Base-by-base conservation (phyloP, 1,140 invertebrate genomes). In the Homarus americanus region DNA sequence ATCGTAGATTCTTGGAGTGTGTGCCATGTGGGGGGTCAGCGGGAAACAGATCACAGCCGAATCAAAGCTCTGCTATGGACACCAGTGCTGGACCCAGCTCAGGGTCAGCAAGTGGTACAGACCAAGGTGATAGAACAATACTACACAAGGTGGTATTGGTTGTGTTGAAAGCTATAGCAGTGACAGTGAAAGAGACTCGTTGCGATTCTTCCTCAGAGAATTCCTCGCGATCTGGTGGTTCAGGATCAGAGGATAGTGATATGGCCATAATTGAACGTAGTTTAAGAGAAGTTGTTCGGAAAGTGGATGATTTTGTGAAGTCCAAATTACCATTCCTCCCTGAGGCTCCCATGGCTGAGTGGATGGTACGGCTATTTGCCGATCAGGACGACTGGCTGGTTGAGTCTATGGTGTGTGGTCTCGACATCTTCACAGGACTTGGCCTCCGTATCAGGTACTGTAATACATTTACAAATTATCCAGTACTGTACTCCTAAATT, bases 381-480 rank as follows among this genome's bases (percentile, higher is more conserved):
- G 97, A 98, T 94, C 97, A 98, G 94, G 97, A 98, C 94, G 97
- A 98, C 94, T 97, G 97, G 92, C 94, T 98, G 82, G 97, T 98
- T 38, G 98, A 98, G 95, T 96, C 97, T n/a, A 97, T 98, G 97
- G 97, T 98, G 0, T 98, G 97, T 94, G 97, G 97, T 66, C 94
- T 98, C 44, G 97, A 98, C 94, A 97, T 98, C 40, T 97, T 97
- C 5, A 96, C 97, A 69, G 97, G 97, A 34, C 85, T 92, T 15
- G 97, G 97, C 38, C 97, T 97, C 93, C 96, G 97, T 73, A 97
- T 97, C 93, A 92, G 93, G 90, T 96, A 96, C 7, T 96, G 96
- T 36, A n/a, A n/a, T n/a, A n/a, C n/a, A n/a, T n/a, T n/a, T n/a
- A n/a, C n/a, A n/a, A n/a, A n/a, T n/a, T n/a, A n/a, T n/a, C n/a